Evolutionary conservation across 2,888 invertebrate genomes (phyloP), one percentile per base, ranked within the genome.

Genomic region (Stenolophus ochropezus): DNA sequence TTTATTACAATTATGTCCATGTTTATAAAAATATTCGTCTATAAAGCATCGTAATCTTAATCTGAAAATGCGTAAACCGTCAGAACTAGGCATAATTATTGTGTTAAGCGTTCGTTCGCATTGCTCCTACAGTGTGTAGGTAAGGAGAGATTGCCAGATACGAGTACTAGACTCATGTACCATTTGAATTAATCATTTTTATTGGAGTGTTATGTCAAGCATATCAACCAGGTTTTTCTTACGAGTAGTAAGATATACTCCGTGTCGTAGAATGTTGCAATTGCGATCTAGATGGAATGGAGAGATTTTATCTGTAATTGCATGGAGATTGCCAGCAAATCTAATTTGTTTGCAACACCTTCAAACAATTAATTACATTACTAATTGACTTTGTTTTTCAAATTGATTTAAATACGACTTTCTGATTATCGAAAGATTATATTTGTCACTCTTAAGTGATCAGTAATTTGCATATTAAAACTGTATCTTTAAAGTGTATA

Each of bases 171-270:
- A 6, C 47, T 8, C 56, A 21, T 74, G 74, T 49, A 74, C 49
- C 47, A 74, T 42, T 74, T 74, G 74, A 47, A 74, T 74, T 74
- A 74, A 74, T 74, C 23, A 74, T 74, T 74, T 74, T 74, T 74
- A 74, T 74, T 74, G 74, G 49, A 21, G 47, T 23, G 74, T 74
- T 74, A 74, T 74, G 74, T 51, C 51, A 74, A 4, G 51, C 74
- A 74, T 74, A 74, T 74, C 74, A 74, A 74, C 51, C 21, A 74
- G 8, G 74, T 74, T 49, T 21, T 47, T 73, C 49, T 49, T 61
- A 2, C 14, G 16, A 18, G 51, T 42, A 6, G 6, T 18, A 42
- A 53, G 51, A 53, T 53, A 53, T 16, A 42, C 51, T 53, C n/a
- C 16, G 51, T 16, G 0, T 18, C 16, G 20, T 53, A 53, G 51